These are phyloP conservation scores for Semotilus atromaculatus DNA, from an alignment of 2,797 vertebrate genomes.

Conservation along the genomic window DNA sequence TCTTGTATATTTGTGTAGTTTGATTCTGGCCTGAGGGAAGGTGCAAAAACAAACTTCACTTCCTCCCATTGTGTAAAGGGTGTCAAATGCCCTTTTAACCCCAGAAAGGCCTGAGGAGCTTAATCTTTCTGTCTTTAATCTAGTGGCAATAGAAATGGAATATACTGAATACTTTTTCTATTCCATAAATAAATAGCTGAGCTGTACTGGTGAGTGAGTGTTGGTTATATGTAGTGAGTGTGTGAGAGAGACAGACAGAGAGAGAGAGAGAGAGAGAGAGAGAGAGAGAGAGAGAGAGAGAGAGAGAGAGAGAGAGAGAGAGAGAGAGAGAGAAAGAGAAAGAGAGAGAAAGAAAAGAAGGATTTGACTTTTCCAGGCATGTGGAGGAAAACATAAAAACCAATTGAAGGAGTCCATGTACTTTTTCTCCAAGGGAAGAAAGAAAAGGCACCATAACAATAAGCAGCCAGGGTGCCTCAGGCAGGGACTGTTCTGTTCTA, in stretches of 20 bases:
- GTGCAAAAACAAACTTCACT: slow-evolving; percentile 41
- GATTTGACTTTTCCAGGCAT: slow-evolving; percentile 13
- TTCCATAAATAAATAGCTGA: background rate
- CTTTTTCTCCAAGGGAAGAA: slow-evolving; percentile 25
- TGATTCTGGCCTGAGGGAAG: slow-evolving; percentile 4
- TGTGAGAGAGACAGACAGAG: background rate
- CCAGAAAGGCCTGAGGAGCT: slow-evolving; percentile 54
- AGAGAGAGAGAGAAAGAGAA: background rate
- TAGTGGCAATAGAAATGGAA: background rate
- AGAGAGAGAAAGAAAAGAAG: background rate
- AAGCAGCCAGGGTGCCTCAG: slow-evolving; percentile 15
- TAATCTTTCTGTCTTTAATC: slow-evolving; percentile 26
- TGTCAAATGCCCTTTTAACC: slow-evolving; percentile 45
- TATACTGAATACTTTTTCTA: background rate
- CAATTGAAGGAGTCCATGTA: background rate
- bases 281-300: background rate
- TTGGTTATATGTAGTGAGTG: background rate
- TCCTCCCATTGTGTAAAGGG: slow-evolving; percentile 44
- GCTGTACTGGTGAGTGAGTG: background rate
- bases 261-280: too few relatives aligned
- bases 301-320: background rate
- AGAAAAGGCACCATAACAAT: slow-evolving; percentile 26
- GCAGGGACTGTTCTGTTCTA: slow-evolving; percentile 30
- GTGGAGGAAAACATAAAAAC: background rate
- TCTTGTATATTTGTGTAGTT: slow-evolving; percentile 41